These are phyloP conservation scores for Paralichthys olivaceus DNA, from an alignment of 2,113 vertebrate genomes.

Conservation along the genomic window DNA sequence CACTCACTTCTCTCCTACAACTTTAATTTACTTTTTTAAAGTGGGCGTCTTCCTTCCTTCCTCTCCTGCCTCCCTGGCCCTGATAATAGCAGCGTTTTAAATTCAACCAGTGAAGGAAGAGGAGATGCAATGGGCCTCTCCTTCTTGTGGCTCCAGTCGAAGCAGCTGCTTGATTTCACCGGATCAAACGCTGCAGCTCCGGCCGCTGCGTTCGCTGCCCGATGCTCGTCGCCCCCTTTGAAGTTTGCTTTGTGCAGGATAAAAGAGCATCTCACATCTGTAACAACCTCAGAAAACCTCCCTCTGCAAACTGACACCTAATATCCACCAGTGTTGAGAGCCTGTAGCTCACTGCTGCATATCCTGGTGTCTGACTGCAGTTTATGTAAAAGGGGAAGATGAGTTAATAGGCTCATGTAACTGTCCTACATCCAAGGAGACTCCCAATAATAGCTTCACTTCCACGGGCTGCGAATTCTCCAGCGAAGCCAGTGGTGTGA, in stretches of 20 bases:
- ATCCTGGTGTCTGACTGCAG: neutral
- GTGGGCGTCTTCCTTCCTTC: too few relatives aligned
- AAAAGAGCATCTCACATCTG: constrained; percentile 10
- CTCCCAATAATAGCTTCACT: constrained; percentile 30
- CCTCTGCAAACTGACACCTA: neutral
- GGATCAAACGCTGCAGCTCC: constrained; percentile 30
- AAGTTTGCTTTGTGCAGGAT: constrained; percentile 21
- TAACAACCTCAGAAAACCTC: neutral
- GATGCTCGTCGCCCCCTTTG: constrained; percentile 36
- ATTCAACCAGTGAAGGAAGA: neutral
- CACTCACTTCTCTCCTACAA: too few relatives aligned
- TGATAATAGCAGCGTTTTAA: constrained; percentile 1
- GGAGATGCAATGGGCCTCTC: neutral
- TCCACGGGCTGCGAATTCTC: constrained; percentile 4
- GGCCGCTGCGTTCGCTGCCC: constrained; percentile 15
- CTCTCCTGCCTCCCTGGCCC: neutral
- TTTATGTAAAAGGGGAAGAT: constrained; percentile 5
- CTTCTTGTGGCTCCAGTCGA: neutral
- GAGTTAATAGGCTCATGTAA: constrained; percentile 22
- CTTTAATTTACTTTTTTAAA: too few relatives aligned
- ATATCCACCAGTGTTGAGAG: neutral
- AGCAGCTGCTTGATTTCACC: constrained; percentile 50
- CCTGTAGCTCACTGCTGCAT: too few relatives aligned
- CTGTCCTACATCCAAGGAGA: constrained; percentile 38
- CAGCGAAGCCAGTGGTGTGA: neutral